phyloP scores from a whole-genome alignment of 2,797 vertebrate genomes.

The Coluber constrictor region DNA sequence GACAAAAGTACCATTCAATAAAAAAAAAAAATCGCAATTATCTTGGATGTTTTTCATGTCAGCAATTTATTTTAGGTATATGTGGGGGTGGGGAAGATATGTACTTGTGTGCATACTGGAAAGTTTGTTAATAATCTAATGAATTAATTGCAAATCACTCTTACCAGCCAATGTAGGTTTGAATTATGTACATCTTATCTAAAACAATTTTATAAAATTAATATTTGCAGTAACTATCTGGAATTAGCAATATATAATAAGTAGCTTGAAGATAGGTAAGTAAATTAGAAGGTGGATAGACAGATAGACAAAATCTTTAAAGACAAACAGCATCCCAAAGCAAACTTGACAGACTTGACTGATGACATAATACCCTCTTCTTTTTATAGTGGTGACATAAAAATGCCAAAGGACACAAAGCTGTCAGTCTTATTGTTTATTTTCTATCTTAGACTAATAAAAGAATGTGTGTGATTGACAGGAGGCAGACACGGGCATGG shows the following conservation, averaged over 20 bases:
- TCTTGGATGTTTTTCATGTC: not conserved
- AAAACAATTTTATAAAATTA: not conserved
- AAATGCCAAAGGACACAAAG: slow-evolving; percentile 71
- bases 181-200: not conserved
- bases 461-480: slow-evolving; percentile 64
- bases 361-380: slow-evolving; percentile 69
- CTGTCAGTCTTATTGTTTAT: slow-evolving; percentile 74
- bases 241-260: slow-evolving; percentile 44
- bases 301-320: slow-evolving; percentile 55
- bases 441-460: slow-evolving; percentile 70
- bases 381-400: slow-evolving; percentile 64
- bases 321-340: slow-evolving; percentile 55
- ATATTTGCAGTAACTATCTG: not conserved
- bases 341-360: slow-evolving; percentile 68
- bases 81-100: not conserved
- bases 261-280: slow-evolving; percentile 19
- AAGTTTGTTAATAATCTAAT: not conserved
- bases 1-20: not conserved
- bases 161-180: not conserved
- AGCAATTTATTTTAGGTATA: not conserved
- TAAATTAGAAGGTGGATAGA: slow-evolving; percentile 18
- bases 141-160: not conserved
- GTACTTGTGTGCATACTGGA: not conserved
- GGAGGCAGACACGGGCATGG: slow-evolving; percentile 44
- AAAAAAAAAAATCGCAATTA: not conserved